phyloP scores from a whole-genome alignment of 1,140 invertebrate species.

The Mycetomoellerius zeteki region DNA sequence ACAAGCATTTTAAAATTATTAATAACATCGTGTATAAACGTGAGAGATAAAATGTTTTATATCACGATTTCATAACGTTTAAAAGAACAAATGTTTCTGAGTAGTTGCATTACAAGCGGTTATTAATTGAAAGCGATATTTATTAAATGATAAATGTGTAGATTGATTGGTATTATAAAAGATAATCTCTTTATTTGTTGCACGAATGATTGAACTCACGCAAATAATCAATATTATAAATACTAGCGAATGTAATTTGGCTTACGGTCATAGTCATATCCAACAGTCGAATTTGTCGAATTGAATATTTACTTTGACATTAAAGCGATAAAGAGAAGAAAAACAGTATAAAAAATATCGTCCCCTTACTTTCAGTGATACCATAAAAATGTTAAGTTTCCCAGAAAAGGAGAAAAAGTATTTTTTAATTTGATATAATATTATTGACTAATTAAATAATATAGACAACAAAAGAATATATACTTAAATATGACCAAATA shows the following conservation, averaged over 20 bases:
- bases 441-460: too few relatives aligned
- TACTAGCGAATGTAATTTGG: background rate
- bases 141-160: background rate
- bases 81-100: background rate
- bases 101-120: constrained; percentile 3
- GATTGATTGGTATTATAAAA: constrained; percentile 19
- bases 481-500: too few relatives aligned
- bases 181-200: background rate
- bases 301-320: background rate
- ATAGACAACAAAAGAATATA: too few relatives aligned
- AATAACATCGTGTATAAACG: background rate
- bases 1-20: background rate
- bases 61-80: background rate
- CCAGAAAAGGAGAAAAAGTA: too few relatives aligned
- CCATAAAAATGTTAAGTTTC: too few relatives aligned
- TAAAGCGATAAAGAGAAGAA: background rate
- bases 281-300: background rate
- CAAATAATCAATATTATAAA: background rate
- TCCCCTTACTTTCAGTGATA: too few relatives aligned
- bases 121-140: constrained; percentile 7
- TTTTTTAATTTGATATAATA: too few relatives aligned
- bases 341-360: background rate
- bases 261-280: background rate
- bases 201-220: background rate
- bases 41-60: background rate